phyloP scores from a whole-genome alignment of 2,113 vertebrate species.

The Phoxinus phoxinus region DNA sequence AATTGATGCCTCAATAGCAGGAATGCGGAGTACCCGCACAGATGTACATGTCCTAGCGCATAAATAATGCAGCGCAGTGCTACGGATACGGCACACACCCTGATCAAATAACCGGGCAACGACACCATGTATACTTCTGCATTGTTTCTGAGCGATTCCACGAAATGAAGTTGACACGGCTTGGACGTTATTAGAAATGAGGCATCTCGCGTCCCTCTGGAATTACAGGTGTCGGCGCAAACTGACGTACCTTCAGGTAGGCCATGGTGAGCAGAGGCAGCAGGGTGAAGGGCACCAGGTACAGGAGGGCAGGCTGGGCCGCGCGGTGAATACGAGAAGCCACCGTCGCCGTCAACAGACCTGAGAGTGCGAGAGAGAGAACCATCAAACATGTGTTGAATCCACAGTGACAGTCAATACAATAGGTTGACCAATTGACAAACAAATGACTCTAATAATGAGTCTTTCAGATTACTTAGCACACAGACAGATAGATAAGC shows the following conservation, averaged over 20 bases:
- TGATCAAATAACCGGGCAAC: neutral
- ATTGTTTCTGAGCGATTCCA: neutral
- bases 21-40: neutral
- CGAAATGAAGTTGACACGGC: neutral
- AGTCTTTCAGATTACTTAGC: too few relatives aligned
- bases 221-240: neutral
- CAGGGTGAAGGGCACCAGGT: slow-evolving; percentile 98
- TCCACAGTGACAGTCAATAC: too few relatives aligned
- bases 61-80: slow-evolving; percentile 24
- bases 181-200: neutral
- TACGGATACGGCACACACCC: slow-evolving; percentile 14
- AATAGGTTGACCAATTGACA: neutral
- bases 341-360: slow-evolving; percentile 96
- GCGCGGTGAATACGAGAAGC: slow-evolving; percentile 97
- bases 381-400: neutral
- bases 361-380: slow-evolving; percentile 67
- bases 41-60: neutral
- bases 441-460: too few relatives aligned
- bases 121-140: neutral
- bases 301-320: slow-evolving; percentile 96
- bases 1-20: neutral
- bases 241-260: slow-evolving; percentile 92
- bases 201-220: neutral
- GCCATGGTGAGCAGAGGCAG: slow-evolving; percentile 99
- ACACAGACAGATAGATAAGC: too few relatives aligned